A percentile compares a stretch with the other conserved stretches of the same genome.
Evolutionary conservation across 2,888 invertebrate species (phyloP).

Genomic region (Acanthosoma haemorrhoidale): DNA sequence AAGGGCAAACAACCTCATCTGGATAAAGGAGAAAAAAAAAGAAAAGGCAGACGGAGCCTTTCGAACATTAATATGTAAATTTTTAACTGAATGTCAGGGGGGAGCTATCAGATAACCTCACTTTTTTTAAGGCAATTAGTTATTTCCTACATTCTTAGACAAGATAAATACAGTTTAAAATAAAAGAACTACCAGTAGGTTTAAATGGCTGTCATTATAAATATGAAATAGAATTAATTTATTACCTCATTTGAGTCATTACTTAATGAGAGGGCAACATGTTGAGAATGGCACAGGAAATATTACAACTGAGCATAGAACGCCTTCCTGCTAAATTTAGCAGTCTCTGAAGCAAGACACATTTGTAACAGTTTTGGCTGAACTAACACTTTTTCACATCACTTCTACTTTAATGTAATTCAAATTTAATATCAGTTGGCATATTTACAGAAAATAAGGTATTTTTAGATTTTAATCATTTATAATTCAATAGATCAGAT

Average conservation of each 20-base stretch:
- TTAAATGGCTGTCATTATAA: not conserved
- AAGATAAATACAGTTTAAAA: too few relatives aligned
- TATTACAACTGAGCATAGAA: slow-evolving; percentile 3
- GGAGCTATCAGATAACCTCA: not conserved
- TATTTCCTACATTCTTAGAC: too few relatives aligned
- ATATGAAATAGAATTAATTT: not conserved
- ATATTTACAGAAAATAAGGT: too few relatives aligned
- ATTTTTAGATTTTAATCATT: too few relatives aligned
- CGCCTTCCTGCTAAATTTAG: not conserved
- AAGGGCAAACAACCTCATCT: not conserved
- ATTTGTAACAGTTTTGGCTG: not conserved
- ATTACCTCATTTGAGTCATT: not conserved
- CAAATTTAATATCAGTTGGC: too few relatives aligned
- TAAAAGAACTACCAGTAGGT: not conserved
- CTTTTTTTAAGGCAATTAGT: not conserved
- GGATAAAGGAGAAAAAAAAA: not conserved
- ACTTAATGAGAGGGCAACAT: not conserved
- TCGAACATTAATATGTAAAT: too few relatives aligned
- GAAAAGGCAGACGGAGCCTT: too few relatives aligned
- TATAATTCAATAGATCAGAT: too few relatives aligned
- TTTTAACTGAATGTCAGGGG: too few relatives aligned
- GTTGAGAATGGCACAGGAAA: not conserved
- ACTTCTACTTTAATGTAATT: too few relatives aligned
- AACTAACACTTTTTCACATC: too few relatives aligned
- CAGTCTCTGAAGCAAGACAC: not conserved